Percentiles rank a stretch among this genome's conserved stretches.
phyloP scores from a whole-genome alignment of 2,113 vertebrate species.

The Paratilapia polleni region DNA sequence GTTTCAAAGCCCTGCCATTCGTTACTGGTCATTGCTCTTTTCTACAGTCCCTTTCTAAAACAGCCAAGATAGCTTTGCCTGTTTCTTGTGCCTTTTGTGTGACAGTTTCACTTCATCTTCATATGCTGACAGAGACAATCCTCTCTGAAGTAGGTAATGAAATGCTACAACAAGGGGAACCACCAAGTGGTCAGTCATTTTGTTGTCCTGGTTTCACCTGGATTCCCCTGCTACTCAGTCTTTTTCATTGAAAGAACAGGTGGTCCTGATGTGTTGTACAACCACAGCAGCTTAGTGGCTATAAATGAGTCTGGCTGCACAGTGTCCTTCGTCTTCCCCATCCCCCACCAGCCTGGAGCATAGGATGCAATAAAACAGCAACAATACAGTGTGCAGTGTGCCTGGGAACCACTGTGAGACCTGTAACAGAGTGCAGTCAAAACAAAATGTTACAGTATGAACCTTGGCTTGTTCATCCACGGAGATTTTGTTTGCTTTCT shows the following conservation, averaged over 20 bases:
- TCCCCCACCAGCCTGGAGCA: constrained; percentile 60
- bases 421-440: constrained; percentile 63
- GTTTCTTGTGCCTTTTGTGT: not conserved
- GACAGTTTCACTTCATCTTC: not conserved
- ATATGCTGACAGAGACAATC: not conserved
- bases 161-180: not conserved
- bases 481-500: constrained; percentile 26
- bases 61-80: not conserved
- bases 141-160: not conserved
- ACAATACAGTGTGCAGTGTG: constrained; percentile 59
- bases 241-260: not conserved
- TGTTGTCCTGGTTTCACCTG: constrained; percentile 5
- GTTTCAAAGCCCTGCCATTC: not conserved
- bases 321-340: constrained; percentile 50
- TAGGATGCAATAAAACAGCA: constrained; percentile 65
- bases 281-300: constrained; percentile 25
- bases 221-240: constrained; percentile 17
- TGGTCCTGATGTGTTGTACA: constrained; percentile 18
- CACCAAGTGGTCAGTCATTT: not conserved
- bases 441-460: constrained; percentile 20
- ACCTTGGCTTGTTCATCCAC: not conserved
- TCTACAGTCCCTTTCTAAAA: not conserved
- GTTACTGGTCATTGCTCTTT: not conserved
- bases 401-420: constrained; percentile 51
- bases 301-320: constrained; percentile 46